Conservation (phyloP, 1,140 invertebrate species). For the Bombus pyrosoma region DNA sequence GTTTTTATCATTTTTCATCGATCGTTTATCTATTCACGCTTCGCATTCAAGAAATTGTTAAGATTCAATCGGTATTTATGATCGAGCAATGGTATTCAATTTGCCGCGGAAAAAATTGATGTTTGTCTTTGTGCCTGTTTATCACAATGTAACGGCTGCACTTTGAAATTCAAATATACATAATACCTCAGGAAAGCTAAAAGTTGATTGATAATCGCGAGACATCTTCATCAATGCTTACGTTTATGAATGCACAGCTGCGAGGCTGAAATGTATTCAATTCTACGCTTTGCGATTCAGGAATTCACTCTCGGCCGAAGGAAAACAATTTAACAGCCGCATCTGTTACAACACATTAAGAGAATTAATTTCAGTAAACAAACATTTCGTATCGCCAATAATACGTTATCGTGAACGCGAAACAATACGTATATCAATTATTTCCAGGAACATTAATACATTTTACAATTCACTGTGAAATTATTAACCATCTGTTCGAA, state of each 20-base stretch:
- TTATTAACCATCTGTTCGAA: neutral
- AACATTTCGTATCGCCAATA: neutral
- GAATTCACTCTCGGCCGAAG: neutral
- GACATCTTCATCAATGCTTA: neutral
- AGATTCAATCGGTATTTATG: constrained; percentile 10
- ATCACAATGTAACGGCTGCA: constrained; percentile 17
- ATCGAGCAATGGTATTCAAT: constrained; percentile 19
- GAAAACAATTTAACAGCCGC: neutral
- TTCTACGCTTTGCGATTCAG: neutral
- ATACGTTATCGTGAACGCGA: neutral
- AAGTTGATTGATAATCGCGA: constrained; percentile 1
- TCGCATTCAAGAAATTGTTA: neutral
- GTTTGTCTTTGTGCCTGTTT: neutral
- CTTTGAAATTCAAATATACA: constrained; percentile 40
- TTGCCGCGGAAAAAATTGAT: constrained; percentile 11
- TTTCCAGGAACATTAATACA: neutral
- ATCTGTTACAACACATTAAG: neutral
- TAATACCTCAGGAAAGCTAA: constrained; percentile 12
- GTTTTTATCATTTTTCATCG: neutral
- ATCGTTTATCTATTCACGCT: neutral
- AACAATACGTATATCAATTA: neutral
- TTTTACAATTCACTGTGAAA: neutral
- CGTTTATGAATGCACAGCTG: neutral
- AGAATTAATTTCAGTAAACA: neutral
- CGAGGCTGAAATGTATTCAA: neutral